Evolutionary conservation across 2,113 vertebrate species (phyloP), one percentile per base, ranked within the genome.

Genomic region (Boulengerochromis microlepis): DNA sequence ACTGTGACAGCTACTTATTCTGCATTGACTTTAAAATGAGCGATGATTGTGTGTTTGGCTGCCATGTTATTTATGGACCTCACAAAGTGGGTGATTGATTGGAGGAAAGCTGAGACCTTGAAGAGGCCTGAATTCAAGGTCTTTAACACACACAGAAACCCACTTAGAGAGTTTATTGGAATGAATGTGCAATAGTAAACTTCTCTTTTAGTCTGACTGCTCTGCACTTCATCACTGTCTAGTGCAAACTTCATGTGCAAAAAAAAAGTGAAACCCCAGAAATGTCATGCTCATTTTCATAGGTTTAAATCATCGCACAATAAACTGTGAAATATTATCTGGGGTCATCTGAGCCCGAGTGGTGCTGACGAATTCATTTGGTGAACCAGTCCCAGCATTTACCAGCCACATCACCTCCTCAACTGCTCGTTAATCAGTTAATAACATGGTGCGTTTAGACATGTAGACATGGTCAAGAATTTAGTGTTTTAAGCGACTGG

Each of bases 61-160:
- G 81, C 81, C 83, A 29, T 90, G 83, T 92, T 96, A 96, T 95
- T 95, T 93, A 90, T 94, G 92, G 91, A 64, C 31, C 76, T 29
- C 54, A 24, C 83, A 64, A 84, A 85, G 93, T 84, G 81, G 93
- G 82, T 64, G 92, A 91, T 88, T 94, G 93, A 95, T 93, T 92
- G 87, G 89, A 83, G 88, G 78, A 85, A 92, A 91, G 89, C 66
- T 19, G 66, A 89, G 86, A 61, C 90, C 91, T 89, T 85, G 53
- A 93, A 42, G 64, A 84, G 76, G 81, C 50, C 53, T 59, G 56
- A 88, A 83, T 86, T 82, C 13, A 47, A 61, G 45, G 61, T 81
- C 35, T 91, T 81, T 82, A 31, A 29, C 31, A 47, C 18, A 64
- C 8, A 74, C 16, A 80, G 11, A 31, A 47, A 61, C 71, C 78